Evolutionary conservation across 2,888 invertebrate genomes (phyloP).

Genomic region (Hetaerina titia): DNA sequence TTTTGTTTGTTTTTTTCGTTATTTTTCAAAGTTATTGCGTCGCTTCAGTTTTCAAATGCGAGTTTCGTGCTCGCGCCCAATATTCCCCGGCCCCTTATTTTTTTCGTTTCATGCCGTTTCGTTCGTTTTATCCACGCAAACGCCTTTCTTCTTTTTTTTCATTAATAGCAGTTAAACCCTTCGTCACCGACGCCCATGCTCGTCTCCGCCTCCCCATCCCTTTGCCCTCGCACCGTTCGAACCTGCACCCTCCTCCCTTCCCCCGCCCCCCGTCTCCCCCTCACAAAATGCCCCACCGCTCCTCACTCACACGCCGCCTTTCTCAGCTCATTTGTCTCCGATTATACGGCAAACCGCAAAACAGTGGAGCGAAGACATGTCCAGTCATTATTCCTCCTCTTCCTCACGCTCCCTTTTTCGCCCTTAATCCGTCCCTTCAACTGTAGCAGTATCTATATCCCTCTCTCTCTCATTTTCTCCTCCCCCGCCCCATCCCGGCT

Average conservation of each 20-base stretch:
- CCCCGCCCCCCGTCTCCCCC: neutral
- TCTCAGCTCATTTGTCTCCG: slow-evolving; percentile 65
- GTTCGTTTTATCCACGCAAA: slow-evolving; percentile 8
- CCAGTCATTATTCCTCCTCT: slow-evolving; percentile 42
- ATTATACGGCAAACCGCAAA: slow-evolving; percentile 64
- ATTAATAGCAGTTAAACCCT: slow-evolving; percentile 54
- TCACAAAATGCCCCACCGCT: neutral
- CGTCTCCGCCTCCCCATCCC: neutral
- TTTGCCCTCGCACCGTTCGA: neutral
- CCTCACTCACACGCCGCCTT: slow-evolving; percentile 4
- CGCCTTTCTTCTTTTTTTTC: slow-evolving; percentile 42
- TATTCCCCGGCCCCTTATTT: neutral
- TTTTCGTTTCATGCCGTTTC: neutral
- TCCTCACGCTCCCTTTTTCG: neutral
- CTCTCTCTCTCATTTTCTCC: neutral
- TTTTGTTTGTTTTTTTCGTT: slow-evolving; percentile 6
- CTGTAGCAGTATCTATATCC: slow-evolving; percentile 42
- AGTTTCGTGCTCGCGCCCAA: slow-evolving; percentile 57
- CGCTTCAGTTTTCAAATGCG: slow-evolving; percentile 62
- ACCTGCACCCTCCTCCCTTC: neutral
- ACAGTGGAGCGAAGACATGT: slow-evolving; percentile 50
- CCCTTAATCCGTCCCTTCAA: slow-evolving; percentile 43
- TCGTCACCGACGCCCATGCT: slow-evolving; percentile 19
- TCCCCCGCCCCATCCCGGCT: neutral
- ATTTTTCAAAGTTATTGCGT: slow-evolving; percentile 48